Percentiles rank a stretch among this genome's conserved stretches.
Conservation (phyloP, 2,888 invertebrate genomes). For the Drosophila imparisetae region DNA sequence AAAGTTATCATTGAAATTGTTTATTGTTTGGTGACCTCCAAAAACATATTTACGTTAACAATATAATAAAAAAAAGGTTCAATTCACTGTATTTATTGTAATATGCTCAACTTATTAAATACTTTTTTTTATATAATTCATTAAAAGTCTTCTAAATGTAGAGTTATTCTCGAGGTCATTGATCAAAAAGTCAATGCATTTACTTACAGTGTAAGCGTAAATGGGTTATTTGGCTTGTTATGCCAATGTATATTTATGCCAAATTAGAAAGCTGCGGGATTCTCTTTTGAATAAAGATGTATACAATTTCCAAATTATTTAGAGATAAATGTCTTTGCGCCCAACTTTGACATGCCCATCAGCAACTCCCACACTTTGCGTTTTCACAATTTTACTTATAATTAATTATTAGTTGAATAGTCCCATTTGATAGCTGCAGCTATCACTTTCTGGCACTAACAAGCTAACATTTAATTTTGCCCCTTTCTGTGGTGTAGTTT, state of each 20-base stretch:
- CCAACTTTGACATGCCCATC: background rate
- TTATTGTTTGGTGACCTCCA: background rate
- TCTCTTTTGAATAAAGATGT: background rate
- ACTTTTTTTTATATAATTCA: background rate
- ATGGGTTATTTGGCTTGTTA: too few species aligned
- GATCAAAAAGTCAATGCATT: too few species aligned
- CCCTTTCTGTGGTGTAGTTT: constrained; percentile 10
- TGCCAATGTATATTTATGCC: background rate
- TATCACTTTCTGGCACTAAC: constrained; percentile 3
- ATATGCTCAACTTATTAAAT: background rate
- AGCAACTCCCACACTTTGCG: background rate
- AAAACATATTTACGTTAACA: background rate
- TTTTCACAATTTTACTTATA: background rate
- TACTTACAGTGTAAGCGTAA: too few species aligned
- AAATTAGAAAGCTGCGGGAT: background rate
- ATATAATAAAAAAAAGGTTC: background rate
- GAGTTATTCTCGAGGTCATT: background rate
- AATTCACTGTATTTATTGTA: background rate
- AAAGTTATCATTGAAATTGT: background rate
- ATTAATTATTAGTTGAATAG: background rate
- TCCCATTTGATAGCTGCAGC: background rate
- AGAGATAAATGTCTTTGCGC: background rate
- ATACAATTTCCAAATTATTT: background rate
- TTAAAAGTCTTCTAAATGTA: background rate
- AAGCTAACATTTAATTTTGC: constrained; percentile 8